Conservation (phyloP, 2,113 vertebrate genomes). For the Peromyscus polionotus region DNA sequence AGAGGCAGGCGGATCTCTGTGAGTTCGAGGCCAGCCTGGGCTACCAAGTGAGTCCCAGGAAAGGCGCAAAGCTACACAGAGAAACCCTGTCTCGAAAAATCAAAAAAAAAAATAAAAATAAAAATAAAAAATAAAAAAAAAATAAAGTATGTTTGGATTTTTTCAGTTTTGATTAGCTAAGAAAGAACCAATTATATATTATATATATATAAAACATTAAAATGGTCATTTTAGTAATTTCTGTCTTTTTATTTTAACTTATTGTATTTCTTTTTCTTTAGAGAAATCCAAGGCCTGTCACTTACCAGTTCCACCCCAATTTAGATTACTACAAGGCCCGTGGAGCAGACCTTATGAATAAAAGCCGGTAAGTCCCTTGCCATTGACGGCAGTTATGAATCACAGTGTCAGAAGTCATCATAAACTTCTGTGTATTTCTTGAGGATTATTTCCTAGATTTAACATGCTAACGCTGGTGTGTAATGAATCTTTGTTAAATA, state of each 20-base stretch:
- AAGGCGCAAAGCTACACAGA: no score
- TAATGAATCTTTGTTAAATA: conserved; percentile 51
- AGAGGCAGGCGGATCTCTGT: no score
- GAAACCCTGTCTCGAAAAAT: no score
- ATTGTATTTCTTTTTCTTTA: conserved; percentile 76
- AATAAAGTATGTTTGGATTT: conserved; percentile 2
- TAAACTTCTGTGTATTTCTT: conserved; percentile 4
- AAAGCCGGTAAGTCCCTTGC: conserved; percentile 91
- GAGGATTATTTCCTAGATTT: conserved; percentile 43
- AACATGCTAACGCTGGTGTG: neutral
- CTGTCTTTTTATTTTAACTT: conserved; percentile 13
- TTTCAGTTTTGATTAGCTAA: conserved; percentile 27
- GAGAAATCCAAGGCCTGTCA: conserved; percentile 96
- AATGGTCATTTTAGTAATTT: neutral
- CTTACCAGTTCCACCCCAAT: conserved; percentile 98
- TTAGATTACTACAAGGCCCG: conserved; percentile 99
- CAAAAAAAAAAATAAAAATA: no score
- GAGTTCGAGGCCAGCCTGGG: no score
- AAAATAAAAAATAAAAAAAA: no score
- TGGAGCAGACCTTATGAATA: conserved; percentile 96
- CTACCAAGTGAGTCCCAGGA: no score
- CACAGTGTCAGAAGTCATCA: neutral
- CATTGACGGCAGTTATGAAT: neutral
- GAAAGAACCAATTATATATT: conserved; percentile 30
- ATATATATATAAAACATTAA: conserved; percentile 25